Conservation (phyloP, 2,113 vertebrate genomes). For the Anguilla rostrata region DNA sequence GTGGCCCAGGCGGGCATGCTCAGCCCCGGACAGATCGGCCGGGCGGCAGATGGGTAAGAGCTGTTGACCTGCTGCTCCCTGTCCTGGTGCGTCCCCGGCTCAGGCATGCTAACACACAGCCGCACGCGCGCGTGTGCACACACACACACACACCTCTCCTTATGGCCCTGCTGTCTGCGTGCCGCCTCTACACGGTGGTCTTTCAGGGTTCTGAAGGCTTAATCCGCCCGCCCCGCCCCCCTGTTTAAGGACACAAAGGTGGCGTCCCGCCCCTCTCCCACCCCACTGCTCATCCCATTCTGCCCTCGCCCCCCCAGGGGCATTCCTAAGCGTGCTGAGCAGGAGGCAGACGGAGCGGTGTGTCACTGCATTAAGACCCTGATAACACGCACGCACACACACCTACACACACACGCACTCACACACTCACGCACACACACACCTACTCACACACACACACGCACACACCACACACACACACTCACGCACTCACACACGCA, state of each 20-base stretch:
- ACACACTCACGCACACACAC: too few relatives aligned
- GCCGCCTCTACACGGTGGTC: conserved; percentile 17
- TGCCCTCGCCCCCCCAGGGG: neutral
- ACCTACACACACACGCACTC: too few relatives aligned
- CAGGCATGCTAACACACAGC: neutral
- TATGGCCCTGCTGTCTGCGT: conserved; percentile 7
- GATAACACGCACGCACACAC: neutral
- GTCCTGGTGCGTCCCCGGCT: neutral
- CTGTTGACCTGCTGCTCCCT: conserved; percentile 9
- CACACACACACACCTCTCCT: conserved; percentile 13
- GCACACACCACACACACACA: neutral
- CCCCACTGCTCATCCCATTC: conserved; percentile 40
- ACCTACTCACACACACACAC: too few relatives aligned
- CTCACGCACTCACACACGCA: too few relatives aligned
- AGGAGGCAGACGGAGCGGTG: neutral
- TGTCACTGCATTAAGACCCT: neutral
- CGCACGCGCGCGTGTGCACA: conserved; percentile 18
- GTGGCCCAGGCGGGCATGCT: neutral
- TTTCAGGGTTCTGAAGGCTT: conserved; percentile 33
- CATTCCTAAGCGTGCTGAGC: conserved; percentile 8
- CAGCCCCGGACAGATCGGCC: conserved; percentile 15
- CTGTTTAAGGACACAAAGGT: conserved; percentile 46
- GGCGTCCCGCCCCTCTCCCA: conserved; percentile 16
- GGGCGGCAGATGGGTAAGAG: conserved; percentile 13
- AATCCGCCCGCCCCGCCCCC: conserved; percentile 40